Base-by-base conservation (phyloP, 2,797 vertebrate species). In the Hypotaenidia okinawae region DNA sequence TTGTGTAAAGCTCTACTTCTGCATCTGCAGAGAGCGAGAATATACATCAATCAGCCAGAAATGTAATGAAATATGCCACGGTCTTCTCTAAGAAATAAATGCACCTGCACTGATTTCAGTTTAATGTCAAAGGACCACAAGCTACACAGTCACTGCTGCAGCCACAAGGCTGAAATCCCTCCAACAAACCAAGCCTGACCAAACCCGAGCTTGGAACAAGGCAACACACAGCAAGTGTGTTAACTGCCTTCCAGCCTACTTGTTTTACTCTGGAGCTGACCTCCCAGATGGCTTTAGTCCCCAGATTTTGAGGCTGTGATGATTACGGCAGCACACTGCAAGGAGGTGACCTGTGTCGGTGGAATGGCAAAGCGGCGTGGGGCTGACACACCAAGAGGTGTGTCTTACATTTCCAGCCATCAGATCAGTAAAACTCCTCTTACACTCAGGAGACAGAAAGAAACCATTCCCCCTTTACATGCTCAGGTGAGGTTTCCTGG, bases 21-120 rank as follows among this genome's bases (percentile, higher is more conserved):
- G 54, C 79, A 58, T 64, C 55, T 88, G 91, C 80, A 86, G 69
- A 84, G 75, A 93, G 80, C 43, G 30, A 94, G 57, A 91, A 77
- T 43, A 84, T 21, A 43, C 74, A 90, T 73, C 66, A 75, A 23
- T 72, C 62, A 90, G 37, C 67, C 32, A 90, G 75, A 55, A 84
- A 63, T 52, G 83, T 90, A 68, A 89, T 80, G 80, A 90, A 96
- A 87, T 25, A 41, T 39, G 75, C 55, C 32, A 47, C 2, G 10
- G 69, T 63, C 52, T 86, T 84, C 61, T 33, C 32, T 57, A 64
- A 72, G 76, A 62, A 77, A 51, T 54, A 81, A 94, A 73, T 17
- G 61, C 39, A 67, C 47, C 43, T 55, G 58, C 51, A n/a, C 24
- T 0, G 0, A 88, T 62, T 80, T 82, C 52, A 78, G 5, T 61